Evolutionary conservation across 2,113 vertebrate genomes (phyloP), one percentile per base, ranked within the genome.

Genomic region (Alouatta palliata): DNA sequence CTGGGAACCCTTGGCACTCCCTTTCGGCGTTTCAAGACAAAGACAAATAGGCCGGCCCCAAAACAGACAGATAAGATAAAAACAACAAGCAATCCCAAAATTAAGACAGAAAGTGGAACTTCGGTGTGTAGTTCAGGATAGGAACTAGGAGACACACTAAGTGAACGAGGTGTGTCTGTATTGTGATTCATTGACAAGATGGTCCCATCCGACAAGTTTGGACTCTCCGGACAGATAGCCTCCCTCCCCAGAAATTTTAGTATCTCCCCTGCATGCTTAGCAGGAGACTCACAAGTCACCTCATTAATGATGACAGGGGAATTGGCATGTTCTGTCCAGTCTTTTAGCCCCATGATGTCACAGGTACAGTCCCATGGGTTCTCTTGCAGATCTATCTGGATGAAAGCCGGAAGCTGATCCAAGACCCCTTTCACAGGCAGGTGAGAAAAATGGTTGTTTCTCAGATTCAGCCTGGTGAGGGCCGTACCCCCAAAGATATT

Each of bases 321-420:
- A 66, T 99, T 99, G 88, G 99, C 99, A 37, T 98, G 99, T 96
- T 99, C 99, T 97, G 99, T 99, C 99, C 99, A 99, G 98, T 99
- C 99, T 96, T 99, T 99, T 12, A 99, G 99, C 0, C 99, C 99
- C 96, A 99, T 99, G 37, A 99, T 99, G 89, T 99, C 98, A 94
- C 99, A 99, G 0, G 99, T 99, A 98, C 99, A 99, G 98, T 99
- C 99, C 99, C 99, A 99, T 0, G 99, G 99, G 96, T 99, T 99
- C 97, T 99, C 99, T 94, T 99, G 99, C 21, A 99, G 99, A 97
- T 99, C 99, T 13, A 99, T 99, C 98, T 99, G 99, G 97, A 99
- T 99, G n/a, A 99, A 99, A 12, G 99, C 99, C 0, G 99, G 99
- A 5, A 99, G 99, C 98, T 99, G 99, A 96, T 99, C 99, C n/a